Evolutionary conservation across 2,113 vertebrate genomes (phyloP).

Genomic region (Miniopterus natalensis): DNA sequence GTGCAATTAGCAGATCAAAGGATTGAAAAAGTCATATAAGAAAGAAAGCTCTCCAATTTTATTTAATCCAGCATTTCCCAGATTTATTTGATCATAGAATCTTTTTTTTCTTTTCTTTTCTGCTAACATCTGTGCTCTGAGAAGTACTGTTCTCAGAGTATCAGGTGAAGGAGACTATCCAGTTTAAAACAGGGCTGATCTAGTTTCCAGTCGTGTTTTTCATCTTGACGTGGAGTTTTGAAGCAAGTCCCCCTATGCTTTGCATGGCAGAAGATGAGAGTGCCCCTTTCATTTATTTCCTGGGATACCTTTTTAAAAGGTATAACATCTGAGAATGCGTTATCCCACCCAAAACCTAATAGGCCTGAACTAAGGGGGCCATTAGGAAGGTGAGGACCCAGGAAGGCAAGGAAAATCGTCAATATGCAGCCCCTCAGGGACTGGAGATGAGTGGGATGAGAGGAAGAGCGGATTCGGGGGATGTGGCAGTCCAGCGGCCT

Average conservation of each 20-base stretch:
- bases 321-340: not conserved
- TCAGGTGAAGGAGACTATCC: constrained; percentile 55
- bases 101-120: constrained; percentile 36
- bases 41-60: constrained; percentile 69
- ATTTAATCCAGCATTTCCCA: constrained; percentile 74
- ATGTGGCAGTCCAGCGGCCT: not conserved
- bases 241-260: not conserved
- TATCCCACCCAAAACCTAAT: not conserved
- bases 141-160: constrained; percentile 67
- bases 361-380: not conserved
- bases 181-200: constrained; percentile 58
- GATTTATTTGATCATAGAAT: constrained; percentile 62
- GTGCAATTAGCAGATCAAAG: constrained; percentile 73
- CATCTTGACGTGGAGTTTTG: not conserved
- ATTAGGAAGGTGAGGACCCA: not conserved
- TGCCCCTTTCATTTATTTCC: not conserved
- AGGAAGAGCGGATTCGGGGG: not conserved
- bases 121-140: constrained; percentile 71
- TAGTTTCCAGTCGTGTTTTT: constrained; percentile 3
- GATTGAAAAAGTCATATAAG: constrained; percentile 60
- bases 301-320: not conserved
- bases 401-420: not conserved
- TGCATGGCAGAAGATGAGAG: not conserved
- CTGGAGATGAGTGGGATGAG: not conserved
- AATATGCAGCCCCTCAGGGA: not conserved